Evolutionary conservation across 2,888 invertebrate species (phyloP).

Genomic region (Atrina japonica): DNA sequence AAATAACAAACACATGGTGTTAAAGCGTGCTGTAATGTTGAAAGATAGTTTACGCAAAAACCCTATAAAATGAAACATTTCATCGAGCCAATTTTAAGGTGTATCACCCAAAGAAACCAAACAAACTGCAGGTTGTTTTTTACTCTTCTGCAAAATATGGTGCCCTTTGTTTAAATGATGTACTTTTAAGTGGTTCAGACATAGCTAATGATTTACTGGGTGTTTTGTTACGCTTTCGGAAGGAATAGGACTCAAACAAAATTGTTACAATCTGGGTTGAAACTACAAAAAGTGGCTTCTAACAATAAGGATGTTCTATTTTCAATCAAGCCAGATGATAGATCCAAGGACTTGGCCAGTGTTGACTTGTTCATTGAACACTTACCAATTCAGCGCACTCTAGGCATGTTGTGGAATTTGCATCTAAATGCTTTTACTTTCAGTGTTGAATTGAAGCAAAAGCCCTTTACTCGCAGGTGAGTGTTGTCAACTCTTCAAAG

Average conservation of each 20-base stretch:
- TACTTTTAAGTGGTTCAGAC: too few species aligned
- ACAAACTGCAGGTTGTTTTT: conserved; percentile 9
- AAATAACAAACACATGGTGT: conserved; percentile 22
- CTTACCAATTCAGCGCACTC: conserved; percentile 22
- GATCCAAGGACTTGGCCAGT: too few species aligned
- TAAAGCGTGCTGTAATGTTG: conserved; percentile 6
- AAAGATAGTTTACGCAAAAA: conserved; percentile 4
- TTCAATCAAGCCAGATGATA: too few species aligned
- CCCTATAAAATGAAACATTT: conserved; percentile 13
- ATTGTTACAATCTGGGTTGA: conserved; percentile 4
- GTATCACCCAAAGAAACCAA: conserved; percentile 21
- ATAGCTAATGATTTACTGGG: conserved; percentile 1
- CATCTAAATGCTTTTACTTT: conserved; percentile 18
- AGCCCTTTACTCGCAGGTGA: conserved; percentile 32
- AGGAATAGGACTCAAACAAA: conserved; percentile 6
- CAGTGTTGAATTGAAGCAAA: conserved; percentile 8
- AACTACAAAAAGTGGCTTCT: too few species aligned
- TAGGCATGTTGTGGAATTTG: conserved; percentile 30
- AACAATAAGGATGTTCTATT: too few species aligned
- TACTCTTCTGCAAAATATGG: conserved; percentile 1
- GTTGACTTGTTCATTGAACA: conserved; percentile 16
- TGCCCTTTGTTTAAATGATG: conserved; percentile 21
- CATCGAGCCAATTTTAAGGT: background rate
- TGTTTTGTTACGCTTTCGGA: background rate
- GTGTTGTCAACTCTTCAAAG: conserved; percentile 31